A percentile compares a stretch with the other conserved stretches of the same genome.
phyloP scores from a whole-genome alignment of 2,797 vertebrate genomes.

The Labeo calbasu region DNA sequence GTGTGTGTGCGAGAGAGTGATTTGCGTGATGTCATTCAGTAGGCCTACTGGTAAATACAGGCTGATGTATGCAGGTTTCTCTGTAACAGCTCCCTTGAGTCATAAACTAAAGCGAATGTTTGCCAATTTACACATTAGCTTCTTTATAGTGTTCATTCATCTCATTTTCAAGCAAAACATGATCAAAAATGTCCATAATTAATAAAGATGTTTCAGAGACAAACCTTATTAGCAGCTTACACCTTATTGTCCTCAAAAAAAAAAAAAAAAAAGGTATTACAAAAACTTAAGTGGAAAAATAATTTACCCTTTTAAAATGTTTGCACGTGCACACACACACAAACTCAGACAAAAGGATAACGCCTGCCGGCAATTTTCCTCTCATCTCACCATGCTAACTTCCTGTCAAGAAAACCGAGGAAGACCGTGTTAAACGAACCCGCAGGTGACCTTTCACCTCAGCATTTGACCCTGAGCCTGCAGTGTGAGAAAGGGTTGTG shows the following conservation, averaged over 20 bases:
- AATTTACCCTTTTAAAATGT: background rate
- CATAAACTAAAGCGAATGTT: constrained; percentile 48
- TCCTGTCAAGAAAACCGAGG: constrained; percentile 68
- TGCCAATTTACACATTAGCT: constrained; percentile 60
- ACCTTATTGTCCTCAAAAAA: constrained; percentile 1
- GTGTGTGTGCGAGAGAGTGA: background rate
- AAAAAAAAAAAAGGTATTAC: background rate
- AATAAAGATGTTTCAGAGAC: constrained; percentile 75
- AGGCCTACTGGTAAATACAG: constrained; percentile 46
- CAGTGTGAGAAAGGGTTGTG: constrained; percentile 40
- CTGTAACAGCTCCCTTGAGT: constrained; percentile 30
- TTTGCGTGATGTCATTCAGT: constrained; percentile 46
- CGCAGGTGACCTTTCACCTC: constrained; percentile 44
- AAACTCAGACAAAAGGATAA: constrained; percentile 30
- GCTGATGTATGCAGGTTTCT: constrained; percentile 56
- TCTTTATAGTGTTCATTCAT: constrained; percentile 61
- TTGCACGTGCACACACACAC: background rate
- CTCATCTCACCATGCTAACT: constrained; percentile 61
- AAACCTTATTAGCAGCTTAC: constrained; percentile 49
- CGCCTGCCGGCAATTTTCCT: constrained; percentile 60
- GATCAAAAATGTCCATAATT: constrained; percentile 52
- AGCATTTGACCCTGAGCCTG: constrained; percentile 52
- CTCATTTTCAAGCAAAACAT: constrained; percentile 61
- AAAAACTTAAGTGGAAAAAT: background rate
- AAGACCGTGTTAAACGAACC: constrained; percentile 53